Evolutionary conservation across 2,888 invertebrate genomes (phyloP).

Genomic region (Phrixothrix hirtus): DNA sequence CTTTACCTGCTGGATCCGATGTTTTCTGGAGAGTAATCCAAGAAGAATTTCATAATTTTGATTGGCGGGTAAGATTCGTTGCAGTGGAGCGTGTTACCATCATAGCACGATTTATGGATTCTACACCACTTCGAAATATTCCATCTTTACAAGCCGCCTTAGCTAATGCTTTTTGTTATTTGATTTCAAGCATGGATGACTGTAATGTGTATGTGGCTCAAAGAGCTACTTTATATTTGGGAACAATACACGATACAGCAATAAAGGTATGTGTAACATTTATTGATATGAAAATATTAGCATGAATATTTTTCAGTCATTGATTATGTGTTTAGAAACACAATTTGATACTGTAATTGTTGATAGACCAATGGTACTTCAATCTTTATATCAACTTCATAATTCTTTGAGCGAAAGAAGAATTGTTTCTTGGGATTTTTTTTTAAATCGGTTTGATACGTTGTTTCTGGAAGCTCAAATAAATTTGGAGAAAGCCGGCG

Average conservation of each 20-base stretch:
- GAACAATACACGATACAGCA: conserved; percentile 89
- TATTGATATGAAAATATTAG: neutral
- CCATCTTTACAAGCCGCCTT: conserved; percentile 87
- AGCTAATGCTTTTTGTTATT: conserved; percentile 95
- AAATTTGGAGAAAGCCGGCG: conserved; percentile 80
- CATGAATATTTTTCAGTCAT: conserved; percentile 62
- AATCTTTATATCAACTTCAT: conserved; percentile 92
- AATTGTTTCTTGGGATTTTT: conserved; percentile 96
- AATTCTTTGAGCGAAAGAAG: conserved; percentile 88
- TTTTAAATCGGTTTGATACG: conserved; percentile 93
- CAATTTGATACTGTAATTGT: conserved; percentile 97
- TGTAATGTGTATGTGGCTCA: conserved; percentile 94
- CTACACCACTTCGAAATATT: conserved; percentile 82
- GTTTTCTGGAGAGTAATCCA: conserved; percentile 96
- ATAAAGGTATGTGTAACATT: conserved; percentile 65
- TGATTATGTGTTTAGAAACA: conserved; percentile 92
- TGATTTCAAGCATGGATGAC: conserved; percentile 96
- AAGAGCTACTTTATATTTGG: conserved; percentile 86
- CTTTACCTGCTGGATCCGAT: conserved; percentile 90
- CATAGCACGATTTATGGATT: conserved; percentile 90
- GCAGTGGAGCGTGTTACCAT: conserved; percentile 95
- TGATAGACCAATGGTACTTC: conserved; percentile 95
- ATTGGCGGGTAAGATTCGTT: conserved; percentile 88
- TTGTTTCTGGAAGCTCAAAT: conserved; percentile 96
- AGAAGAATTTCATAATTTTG: conserved; percentile 87